Evolutionary conservation across 2,113 vertebrate genomes (phyloP), one percentile per base, ranked within the genome.

Genomic region (Ramphastos sulfuratus): DNA sequence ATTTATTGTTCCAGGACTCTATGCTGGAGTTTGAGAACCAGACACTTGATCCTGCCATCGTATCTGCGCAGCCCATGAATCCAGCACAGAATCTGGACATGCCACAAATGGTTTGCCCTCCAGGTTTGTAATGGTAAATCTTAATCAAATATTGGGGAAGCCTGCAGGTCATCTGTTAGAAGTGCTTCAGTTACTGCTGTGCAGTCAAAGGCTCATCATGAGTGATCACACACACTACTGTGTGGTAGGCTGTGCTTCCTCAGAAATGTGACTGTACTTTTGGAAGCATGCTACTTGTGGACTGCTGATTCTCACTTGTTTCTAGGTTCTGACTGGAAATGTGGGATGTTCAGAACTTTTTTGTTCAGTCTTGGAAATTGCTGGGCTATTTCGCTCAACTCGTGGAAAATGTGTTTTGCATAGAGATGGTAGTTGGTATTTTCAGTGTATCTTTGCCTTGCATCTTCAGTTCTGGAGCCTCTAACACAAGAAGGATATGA

Each of bases 11-110:
- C 10, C 59, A 99, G 99, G 99, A 99, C 78, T 99, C 99, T 7
- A 98, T 99, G 98, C 96, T 99, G 97, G 99, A 99, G 94, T 99
- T 99, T 98, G 99, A 99, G 66, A 99, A 98, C 79, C 99, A 99
- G 92, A 98, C 98, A 5, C 98, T 99, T 78, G 99, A 99, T 95
- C 99, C 99, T 87, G 99, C 99, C 59, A 99, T 99, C 78, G 99
- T 99, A 81, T 99, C 99, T 70, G 99, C 99, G n/a, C 99, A 99
- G 94, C 99, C 99, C 30, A 99, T 99, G 99, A 99, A 99, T 97
- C 98, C 99, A 82, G 95, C 96, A 69, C 98, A 98, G 93, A 98
- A 95, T 63, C 96, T 99, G 96, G 99, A 99, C 71, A 98, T 99
- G 95, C 98, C 98, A 63, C 99, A 99, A 97, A 98, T 99, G 97